These are phyloP conservation scores for Drosophila incognita DNA, from an alignment of 2,888 invertebrate genomes.

Conservation along the genomic window DNA sequence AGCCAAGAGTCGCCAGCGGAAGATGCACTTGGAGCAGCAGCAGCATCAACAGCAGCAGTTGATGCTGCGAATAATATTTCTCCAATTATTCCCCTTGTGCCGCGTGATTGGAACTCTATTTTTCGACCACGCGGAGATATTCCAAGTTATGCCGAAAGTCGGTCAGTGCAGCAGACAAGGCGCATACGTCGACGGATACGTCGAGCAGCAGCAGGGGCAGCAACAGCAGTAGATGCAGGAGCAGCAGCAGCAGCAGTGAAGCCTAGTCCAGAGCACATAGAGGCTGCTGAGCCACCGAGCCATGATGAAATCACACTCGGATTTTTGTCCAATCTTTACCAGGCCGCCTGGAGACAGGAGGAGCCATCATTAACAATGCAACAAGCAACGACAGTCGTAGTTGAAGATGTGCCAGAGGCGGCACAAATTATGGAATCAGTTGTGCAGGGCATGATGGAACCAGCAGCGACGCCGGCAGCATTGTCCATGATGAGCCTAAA, in stretches of 20 bases:
- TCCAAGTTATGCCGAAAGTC: slow-evolving; percentile 14
- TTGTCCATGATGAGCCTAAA: background rate
- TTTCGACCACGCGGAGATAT: slow-evolving; percentile 37
- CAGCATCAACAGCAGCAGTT: background rate
- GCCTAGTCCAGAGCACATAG: background rate
- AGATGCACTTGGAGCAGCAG: background rate
- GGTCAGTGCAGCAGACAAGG: background rate
- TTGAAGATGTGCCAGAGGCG: background rate
- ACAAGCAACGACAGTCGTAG: background rate
- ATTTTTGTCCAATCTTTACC: slow-evolving; percentile 42
- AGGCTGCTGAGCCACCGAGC: slow-evolving; percentile 1
- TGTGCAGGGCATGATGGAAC: background rate
- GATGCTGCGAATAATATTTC: background rate
- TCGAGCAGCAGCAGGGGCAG: background rate
- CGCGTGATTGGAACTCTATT: slow-evolving; percentile 42
- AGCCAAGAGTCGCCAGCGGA: slow-evolving; percentile 6
- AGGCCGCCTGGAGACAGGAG: slow-evolving; percentile 8
- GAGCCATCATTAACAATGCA: background rate
- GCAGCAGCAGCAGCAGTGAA: background rate
- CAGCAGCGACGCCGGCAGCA: background rate
- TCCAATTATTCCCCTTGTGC: background rate
- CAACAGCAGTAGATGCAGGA: background rate
- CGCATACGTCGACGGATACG: slow-evolving; percentile 1
- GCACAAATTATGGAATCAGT: background rate
- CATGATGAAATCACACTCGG: slow-evolving; percentile 22